These are phyloP conservation scores for Speoplatyrhinus poulsoni DNA, from an alignment of 2,113 vertebrate genomes.

Conservation along the genomic window DNA sequence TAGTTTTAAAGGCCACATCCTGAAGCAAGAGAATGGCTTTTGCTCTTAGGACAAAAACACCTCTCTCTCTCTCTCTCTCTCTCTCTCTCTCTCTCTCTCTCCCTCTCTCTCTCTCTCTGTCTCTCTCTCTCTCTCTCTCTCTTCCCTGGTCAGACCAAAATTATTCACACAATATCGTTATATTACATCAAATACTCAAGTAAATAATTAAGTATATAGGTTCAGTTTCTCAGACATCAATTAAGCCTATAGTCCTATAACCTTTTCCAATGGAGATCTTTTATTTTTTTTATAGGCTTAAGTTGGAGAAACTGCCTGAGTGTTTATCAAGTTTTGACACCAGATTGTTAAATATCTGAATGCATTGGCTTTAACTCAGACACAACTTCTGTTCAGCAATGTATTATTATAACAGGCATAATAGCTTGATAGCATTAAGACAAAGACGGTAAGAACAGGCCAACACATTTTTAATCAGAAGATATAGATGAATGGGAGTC, in stretches of 20 bases:
- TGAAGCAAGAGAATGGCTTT: conserved; percentile 75
- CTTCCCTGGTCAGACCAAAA: conserved; percentile 9
- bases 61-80: conserved; percentile 39
- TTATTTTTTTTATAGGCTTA: no score
- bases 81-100: conserved; percentile 7
- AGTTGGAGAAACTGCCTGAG: no score
- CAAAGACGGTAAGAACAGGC: neutral
- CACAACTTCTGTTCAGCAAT: no score
- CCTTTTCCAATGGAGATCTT: no score
- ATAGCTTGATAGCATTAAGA: neutral
- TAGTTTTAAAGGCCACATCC: conserved; percentile 78
- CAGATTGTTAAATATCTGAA: neutral
- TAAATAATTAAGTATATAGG: no score
- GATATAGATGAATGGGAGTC: neutral
- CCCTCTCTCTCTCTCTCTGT: neutral
- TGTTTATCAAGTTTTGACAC: no score
- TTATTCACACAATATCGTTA: conserved; percentile 9
- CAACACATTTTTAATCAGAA: neutral
- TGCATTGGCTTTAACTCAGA: neutral
- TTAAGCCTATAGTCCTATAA: no score
- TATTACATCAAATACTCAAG: no score
- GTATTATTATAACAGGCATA: no score
- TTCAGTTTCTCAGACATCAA: no score
- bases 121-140: neutral
- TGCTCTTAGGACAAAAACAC: conserved; percentile 71